A percentile compares a stretch with the other conserved stretches of the same genome.
These are phyloP conservation scores for Diceros bicornis DNA, from an alignment of 2,797 vertebrate species.

Conservation along the genomic window DNA sequence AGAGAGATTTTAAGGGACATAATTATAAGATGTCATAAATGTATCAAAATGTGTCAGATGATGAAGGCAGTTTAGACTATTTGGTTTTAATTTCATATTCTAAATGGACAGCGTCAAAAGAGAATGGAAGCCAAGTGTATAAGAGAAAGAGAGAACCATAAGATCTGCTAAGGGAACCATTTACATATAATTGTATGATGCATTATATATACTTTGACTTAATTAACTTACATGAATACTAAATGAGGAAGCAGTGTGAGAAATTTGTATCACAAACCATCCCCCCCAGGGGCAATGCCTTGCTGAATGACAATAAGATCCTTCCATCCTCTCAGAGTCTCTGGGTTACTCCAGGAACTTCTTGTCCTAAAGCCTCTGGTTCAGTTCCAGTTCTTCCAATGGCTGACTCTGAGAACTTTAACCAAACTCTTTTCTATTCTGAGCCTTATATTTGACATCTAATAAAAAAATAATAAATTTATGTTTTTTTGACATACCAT, in stretches of 20 bases:
- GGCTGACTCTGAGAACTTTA: background rate
- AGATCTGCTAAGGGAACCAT: background rate
- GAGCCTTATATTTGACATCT: background rate
- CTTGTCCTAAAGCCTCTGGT: background rate
- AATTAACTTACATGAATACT: background rate
- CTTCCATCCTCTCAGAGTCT: background rate
- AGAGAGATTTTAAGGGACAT: background rate
- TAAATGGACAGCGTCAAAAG: background rate
- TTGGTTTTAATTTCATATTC: constrained; percentile 9
- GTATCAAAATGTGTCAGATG: background rate
- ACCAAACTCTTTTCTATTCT: background rate
- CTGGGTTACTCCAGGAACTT: background rate
- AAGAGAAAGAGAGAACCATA: background rate
- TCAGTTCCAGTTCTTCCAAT: background rate
- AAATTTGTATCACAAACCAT: background rate
- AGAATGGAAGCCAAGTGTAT: background rate
- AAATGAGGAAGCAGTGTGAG: background rate
- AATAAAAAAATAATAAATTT: background rate
- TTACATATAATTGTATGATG: background rate
- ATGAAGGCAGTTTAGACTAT: background rate
- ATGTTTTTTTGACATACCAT: background rate
- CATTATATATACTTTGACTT: background rate
- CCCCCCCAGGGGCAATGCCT: background rate
- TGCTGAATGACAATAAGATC: background rate
- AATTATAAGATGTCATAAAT: background rate